Evolutionary conservation across 1,140 invertebrate species (phyloP), one percentile per base, ranked within the genome.

Genomic region (Dendroctonus valens): DNA sequence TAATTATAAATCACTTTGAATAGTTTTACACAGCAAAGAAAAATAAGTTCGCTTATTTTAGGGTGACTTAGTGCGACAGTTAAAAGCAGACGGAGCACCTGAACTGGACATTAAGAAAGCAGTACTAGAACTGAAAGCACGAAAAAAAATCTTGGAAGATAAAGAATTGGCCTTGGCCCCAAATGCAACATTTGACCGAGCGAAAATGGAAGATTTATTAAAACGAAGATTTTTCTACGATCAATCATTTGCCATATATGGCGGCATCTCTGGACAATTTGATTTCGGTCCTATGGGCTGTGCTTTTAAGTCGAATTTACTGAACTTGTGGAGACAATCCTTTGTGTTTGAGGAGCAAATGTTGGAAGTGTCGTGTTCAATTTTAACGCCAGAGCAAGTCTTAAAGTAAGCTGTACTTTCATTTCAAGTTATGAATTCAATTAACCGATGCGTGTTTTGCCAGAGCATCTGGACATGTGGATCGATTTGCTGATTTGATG

Each of bases 241-340:
- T 79, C 96, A 98, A 76, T 97, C 96, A 0, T 99, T 99, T 85
- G 94, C 96, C 5, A 99, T 99, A 77, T 99, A 99, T 84, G 98
- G 98, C 74, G 98, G 97, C 70, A 90, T 91, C 37, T 89, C 88
- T 15, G 89, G 92, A 2, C 91, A 96, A 70, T 99, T 94, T 83
- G 98, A 99, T 82, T 99, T 97, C 81, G 97, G 97, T 0, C 98
- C 98, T 6, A 98, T 99, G 95, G 98, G 98, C 5, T 99, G 97
- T 85, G 94, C 96, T 0, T 87, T 99, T 8, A 99, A 99, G 82
- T 87, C 91, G 7, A 99, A 99, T 80, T 87, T 99, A 70, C 81
- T 99, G 7, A 88, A 91, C 73, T 81, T 88, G 8, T 99, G 98
- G 98, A 85, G 96, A 66, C 95, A 92, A 68, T 96, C 95, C 79